A percentile compares a stretch with the other conserved stretches of the same genome.
Conservation (phyloP, 2,797 vertebrate species). For the Psittacula derbiana region DNA sequence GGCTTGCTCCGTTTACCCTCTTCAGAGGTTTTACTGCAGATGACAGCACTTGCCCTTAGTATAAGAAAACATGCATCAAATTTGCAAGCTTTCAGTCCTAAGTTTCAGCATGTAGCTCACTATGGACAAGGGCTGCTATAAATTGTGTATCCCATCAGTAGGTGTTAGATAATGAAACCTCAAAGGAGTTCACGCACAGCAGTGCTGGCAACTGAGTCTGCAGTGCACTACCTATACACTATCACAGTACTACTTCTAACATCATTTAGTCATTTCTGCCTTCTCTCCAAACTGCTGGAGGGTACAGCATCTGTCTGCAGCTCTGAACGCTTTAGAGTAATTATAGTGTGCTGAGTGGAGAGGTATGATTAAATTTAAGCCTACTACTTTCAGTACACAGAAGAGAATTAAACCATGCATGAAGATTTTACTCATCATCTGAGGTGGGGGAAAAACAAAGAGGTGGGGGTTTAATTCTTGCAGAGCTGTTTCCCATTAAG, state of each 20-base stretch:
- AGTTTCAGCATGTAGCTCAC: neutral
- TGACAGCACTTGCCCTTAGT: neutral
- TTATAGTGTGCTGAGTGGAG: neutral
- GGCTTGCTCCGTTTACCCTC: neutral
- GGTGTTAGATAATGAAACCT: neutral
- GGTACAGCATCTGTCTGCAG: neutral
- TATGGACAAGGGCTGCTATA: neutral
- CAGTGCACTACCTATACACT: neutral
- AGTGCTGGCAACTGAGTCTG: neutral
- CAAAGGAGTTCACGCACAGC: neutral
- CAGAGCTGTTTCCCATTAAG: neutral
- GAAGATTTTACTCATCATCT: neutral
- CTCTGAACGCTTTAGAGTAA: constrained; percentile 13
- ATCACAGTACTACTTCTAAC: neutral
- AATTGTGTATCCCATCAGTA: fast-evolving
- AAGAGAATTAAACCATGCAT: neutral
- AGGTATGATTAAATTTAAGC: constrained; percentile 22
- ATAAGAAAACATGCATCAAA: neutral
- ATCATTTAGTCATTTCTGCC: neutral
- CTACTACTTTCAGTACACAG: neutral
- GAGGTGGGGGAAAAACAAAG: neutral
- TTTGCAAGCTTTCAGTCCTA: neutral
- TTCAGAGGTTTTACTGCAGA: neutral
- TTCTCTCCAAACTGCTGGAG: neutral
- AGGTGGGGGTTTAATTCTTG: neutral